These are phyloP conservation scores for Euthynnus affinis DNA, from an alignment of 2,797 vertebrate genomes.

Conservation along the genomic window DNA sequence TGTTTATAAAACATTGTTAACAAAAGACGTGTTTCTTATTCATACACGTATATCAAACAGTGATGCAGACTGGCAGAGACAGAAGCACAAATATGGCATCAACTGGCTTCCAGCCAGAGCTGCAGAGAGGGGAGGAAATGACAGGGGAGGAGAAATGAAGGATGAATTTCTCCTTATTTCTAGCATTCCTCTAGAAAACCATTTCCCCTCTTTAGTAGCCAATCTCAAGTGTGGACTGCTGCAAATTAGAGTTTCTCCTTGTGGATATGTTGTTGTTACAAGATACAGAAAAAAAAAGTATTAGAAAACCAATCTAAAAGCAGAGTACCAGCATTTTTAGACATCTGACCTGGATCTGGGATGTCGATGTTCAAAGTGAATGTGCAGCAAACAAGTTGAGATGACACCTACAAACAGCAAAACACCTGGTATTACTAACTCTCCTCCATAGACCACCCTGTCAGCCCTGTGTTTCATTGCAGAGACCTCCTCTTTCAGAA, in stretches of 20 bases:
- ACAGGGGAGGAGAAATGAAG: conserved; percentile 28
- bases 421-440: neutral
- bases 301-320: neutral
- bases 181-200: neutral
- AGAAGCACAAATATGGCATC: neutral
- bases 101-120: neutral
- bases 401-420: conserved; percentile 10
- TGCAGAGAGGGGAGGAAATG: neutral
- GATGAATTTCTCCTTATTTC: conserved; percentile 24
- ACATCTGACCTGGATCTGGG: neutral
- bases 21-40: neutral
- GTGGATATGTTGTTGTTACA: neutral
- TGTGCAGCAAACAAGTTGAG: conserved; percentile 6
- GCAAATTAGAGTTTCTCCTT: neutral
- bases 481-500: neutral
- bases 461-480: neutral
- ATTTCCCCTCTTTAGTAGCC: conserved; percentile 21
- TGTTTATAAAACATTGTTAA: neutral
- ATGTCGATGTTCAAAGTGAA: conserved; percentile 10
- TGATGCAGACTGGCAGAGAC: neutral
- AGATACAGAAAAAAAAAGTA: neutral
- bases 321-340: neutral
- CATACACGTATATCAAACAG: neutral
- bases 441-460: neutral
- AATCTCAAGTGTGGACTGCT: neutral